Conservation (phyloP, 2,797 vertebrate species). For the Lagodon rhomboides region DNA sequence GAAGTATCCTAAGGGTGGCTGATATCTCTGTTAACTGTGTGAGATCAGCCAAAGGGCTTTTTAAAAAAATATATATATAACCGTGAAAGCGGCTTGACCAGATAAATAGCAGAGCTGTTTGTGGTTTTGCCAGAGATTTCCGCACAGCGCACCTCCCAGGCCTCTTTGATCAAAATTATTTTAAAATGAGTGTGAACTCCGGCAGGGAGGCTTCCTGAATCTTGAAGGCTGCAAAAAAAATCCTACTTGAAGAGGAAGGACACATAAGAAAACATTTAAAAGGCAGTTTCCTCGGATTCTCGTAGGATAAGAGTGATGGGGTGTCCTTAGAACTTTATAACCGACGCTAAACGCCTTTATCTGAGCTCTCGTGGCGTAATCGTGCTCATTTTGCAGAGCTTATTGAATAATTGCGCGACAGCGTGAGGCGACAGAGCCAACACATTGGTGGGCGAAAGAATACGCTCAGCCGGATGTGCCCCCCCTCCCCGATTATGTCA, state of each 20-base stretch:
- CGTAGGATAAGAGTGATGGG: slow-evolving; percentile 2
- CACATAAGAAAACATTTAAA: slow-evolving; percentile 5
- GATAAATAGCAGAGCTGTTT: slow-evolving; percentile 36
- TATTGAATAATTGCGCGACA: slow-evolving; percentile 20
- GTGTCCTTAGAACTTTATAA: slow-evolving; percentile 19
- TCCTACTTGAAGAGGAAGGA: slow-evolving; percentile 2
- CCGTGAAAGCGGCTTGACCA: slow-evolving; percentile 25
- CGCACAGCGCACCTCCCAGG: slow-evolving; percentile 10
- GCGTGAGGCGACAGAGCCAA: slow-evolving; percentile 26
- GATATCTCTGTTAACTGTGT: neutral
- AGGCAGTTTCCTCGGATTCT: slow-evolving; percentile 4
- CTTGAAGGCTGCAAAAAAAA: slow-evolving; percentile 22
- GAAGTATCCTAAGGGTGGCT: neutral
- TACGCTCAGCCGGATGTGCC: slow-evolving; percentile 47
- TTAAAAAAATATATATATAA: neutral
- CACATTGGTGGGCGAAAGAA: slow-evolving; percentile 31
- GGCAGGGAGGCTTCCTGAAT: slow-evolving; percentile 11
- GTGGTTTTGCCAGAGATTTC: slow-evolving; percentile 29
- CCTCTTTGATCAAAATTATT: slow-evolving; percentile 25
- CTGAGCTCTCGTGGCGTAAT: slow-evolving; percentile 15
- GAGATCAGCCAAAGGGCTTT: slow-evolving; percentile 10
- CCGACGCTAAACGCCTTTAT: slow-evolving; percentile 31
- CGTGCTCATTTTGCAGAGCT: slow-evolving; percentile 36
- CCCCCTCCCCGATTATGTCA: slow-evolving; percentile 58
- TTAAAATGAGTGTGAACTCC: slow-evolving; percentile 28